Percentiles rank a stretch among this genome's conserved stretches.
These are phyloP conservation scores for Champsocephalus esox DNA, from an alignment of 2,797 vertebrate genomes.

Conservation along the genomic window DNA sequence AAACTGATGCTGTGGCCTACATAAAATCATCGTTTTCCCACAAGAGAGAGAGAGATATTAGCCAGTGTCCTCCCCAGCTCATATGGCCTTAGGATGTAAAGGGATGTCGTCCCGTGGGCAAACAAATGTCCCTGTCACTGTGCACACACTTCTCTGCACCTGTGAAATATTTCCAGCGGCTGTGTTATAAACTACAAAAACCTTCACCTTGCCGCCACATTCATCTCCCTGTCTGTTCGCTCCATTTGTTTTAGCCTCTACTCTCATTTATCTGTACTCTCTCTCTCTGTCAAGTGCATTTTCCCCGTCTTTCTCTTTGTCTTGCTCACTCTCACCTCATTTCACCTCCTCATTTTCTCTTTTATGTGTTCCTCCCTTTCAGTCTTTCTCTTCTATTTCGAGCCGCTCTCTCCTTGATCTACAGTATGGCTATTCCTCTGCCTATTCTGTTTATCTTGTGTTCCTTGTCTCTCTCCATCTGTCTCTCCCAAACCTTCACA, in stretches of 20 bases:
- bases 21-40: slow-evolving; percentile 20
- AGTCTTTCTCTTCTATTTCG: slow-evolving; percentile 22
- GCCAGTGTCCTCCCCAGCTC: slow-evolving; percentile 7
- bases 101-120: slow-evolving; percentile 48
- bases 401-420: slow-evolving; percentile 50
- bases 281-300: slow-evolving; percentile 58
- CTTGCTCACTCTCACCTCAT: slow-evolving; percentile 61
- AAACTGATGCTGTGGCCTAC: slow-evolving; percentile 19
- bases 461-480: slow-evolving; percentile 29
- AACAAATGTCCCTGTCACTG: slow-evolving; percentile 44
- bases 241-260: slow-evolving; percentile 69
- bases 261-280: slow-evolving; percentile 48
- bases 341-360: slow-evolving; percentile 66
- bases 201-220: slow-evolving; percentile 54
- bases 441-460: slow-evolving; percentile 42
- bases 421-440: slow-evolving; percentile 18
- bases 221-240: slow-evolving; percentile 59
- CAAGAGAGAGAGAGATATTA: slow-evolving; percentile 28
- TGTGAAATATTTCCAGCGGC: slow-evolving; percentile 68
- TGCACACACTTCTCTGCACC: slow-evolving; percentile 56
- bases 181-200: slow-evolving; percentile 66
- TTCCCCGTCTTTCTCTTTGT: slow-evolving; percentile 43
- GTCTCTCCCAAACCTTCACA: slow-evolving; percentile 41
- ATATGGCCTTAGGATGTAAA: slow-evolving; percentile 20
- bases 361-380: slow-evolving; percentile 48